Percentiles rank a stretch among this genome's conserved stretches.
phyloP scores from a whole-genome alignment of 2,113 vertebrate species.

The Chionodraco myersi region DNA sequence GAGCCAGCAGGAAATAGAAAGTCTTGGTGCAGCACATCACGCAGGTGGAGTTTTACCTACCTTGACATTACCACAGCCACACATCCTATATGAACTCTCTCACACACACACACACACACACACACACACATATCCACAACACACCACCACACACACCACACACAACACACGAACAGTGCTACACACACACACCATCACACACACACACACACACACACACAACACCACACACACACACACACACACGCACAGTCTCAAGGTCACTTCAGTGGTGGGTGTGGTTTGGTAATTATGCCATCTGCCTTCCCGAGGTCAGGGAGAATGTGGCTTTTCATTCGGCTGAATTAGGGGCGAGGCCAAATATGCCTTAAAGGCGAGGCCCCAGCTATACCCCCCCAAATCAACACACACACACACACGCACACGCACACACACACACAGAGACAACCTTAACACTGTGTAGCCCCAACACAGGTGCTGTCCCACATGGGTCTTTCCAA shows the following conservation, averaged over 20 bases:
- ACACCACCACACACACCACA: slow-evolving; percentile 51
- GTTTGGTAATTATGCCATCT: slow-evolving; percentile 84
- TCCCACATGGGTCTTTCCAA: slow-evolving; percentile 68
- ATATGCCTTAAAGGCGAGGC: slow-evolving; percentile 75
- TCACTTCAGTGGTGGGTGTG: slow-evolving; percentile 70
- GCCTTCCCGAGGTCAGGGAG: slow-evolving; percentile 61
- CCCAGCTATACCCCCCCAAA: slow-evolving; percentile 34
- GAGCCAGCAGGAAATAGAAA: slow-evolving; percentile 16
- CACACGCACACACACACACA: slow-evolving; percentile 35
- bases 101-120: not conserved
- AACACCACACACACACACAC: slow-evolving; percentile 51
- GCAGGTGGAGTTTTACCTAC: slow-evolving; percentile 62
- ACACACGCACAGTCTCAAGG: slow-evolving; percentile 54
- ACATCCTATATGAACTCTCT: not conserved
- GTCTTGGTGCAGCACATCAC: slow-evolving; percentile 57
- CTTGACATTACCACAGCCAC: slow-evolving; percentile 46
- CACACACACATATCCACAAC: not conserved
- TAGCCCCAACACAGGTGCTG: slow-evolving; percentile 71
- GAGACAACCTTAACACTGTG: slow-evolving; percentile 54
- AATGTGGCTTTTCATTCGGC: slow-evolving; percentile 80
- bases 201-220: slow-evolving; percentile 27
- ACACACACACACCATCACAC: slow-evolving; percentile 11
- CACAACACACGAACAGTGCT: slow-evolving; percentile 49
- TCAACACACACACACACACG: slow-evolving; percentile 3
- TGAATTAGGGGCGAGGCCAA: slow-evolving; percentile 82